Evolutionary conservation across 2,113 vertebrate genomes (phyloP), one percentile per base, ranked within the genome.

Genomic region (Equus quagga): DNA sequence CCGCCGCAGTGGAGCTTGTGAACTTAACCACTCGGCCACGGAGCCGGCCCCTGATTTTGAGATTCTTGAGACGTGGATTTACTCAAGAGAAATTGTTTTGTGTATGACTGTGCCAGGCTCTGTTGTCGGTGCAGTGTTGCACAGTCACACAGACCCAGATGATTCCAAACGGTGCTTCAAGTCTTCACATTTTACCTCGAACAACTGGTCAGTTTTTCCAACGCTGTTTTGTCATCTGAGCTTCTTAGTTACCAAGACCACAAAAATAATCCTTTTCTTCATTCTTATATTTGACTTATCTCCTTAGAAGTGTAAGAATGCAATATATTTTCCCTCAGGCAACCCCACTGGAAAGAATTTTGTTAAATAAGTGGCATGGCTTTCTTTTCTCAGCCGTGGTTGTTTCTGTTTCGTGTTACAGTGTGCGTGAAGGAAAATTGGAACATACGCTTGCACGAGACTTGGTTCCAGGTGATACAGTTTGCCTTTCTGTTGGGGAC

Each of bases 381-480:
- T 97, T 85, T 58, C 36, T 44, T 62, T 33, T 75, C 41, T 80
- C 17, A 75, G 14, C 60, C 33, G 0, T 3, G 60, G 33, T 67
- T 60, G 10, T 91, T 64, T 96, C 49, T 91, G 13, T 97, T 93
- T 95, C 65, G 86, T 36, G 88, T 93, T 67, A 8, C 94, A 99
- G 99, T 94, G 97, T 99, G 21, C 99, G 99, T 83, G 99, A 99
- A 70, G 99, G 99, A 26, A 98, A 98, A 96, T 91, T 99, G 98
- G 99, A 99, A 89, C 99, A 99, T 88, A 98, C 99, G 8, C 98
- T 99, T 96, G 99, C 99, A 46, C 99, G 99, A 97, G 99, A 99
- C 62, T 99, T 99, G 95, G 99, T 99, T 87, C 99, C 99, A 60
- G 99, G 99, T 67, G 99, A 99, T 94, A 99, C 99, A 0, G 99